Evolutionary conservation across 1,140 invertebrate species (phyloP).

Genomic region (Octopus bimaculoides): DNA sequence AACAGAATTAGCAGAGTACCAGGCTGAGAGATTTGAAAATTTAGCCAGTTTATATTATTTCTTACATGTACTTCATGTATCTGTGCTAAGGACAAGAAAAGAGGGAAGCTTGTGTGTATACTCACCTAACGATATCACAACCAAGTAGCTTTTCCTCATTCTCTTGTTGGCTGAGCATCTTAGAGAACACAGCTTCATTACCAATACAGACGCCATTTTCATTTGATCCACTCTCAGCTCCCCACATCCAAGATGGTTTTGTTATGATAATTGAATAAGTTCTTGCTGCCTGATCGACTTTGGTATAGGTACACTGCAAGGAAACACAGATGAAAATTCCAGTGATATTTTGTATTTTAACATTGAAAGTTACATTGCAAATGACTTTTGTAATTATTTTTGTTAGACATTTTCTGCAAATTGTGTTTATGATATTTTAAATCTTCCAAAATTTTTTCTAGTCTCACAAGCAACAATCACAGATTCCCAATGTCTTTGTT

Average conservation of each 20-base stretch:
- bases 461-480: slow-evolving; percentile 1
- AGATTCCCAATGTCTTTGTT: background rate
- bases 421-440: too few species aligned
- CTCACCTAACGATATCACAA: slow-evolving; percentile 73
- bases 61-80: too few species aligned
- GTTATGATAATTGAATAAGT: slow-evolving; percentile 70
- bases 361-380: too few species aligned
- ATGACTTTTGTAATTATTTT: too few species aligned
- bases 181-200: slow-evolving; percentile 74
- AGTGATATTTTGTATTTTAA: too few species aligned
- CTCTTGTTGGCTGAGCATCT: slow-evolving; percentile 59
- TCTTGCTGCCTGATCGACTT: slow-evolving; percentile 64
- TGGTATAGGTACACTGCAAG: slow-evolving; percentile 73
- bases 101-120: background rate
- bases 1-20: too few species aligned
- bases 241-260: slow-evolving; percentile 79
- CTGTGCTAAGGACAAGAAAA: too few species aligned
- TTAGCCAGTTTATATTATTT: too few species aligned
- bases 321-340: too few species aligned
- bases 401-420: too few species aligned
- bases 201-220: slow-evolving; percentile 71
- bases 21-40: too few species aligned
- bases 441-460: background rate
- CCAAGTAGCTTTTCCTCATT: slow-evolving; percentile 68
- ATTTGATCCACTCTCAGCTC: slow-evolving; percentile 78